phyloP scores from a whole-genome alignment of 2,797 vertebrate genomes.

The Gambusia yucatana region DNA sequence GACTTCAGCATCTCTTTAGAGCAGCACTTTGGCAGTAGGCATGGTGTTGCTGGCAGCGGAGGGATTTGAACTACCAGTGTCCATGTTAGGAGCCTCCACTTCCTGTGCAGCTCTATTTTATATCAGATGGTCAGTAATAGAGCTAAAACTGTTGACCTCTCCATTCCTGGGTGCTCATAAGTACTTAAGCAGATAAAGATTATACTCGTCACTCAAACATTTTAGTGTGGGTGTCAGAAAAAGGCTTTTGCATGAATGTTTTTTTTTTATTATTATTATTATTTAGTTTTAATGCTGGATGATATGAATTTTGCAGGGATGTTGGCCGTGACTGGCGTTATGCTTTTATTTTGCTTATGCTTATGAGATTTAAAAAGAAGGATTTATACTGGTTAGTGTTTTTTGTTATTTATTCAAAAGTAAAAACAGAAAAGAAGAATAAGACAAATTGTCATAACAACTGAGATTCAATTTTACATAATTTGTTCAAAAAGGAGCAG shows the following conservation, averaged over 20 bases:
- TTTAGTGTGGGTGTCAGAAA: constrained; percentile 48
- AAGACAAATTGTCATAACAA: no score
- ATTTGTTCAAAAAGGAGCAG: no score
- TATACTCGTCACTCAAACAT: constrained; percentile 55
- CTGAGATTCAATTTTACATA: no score
- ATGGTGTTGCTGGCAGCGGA: constrained; percentile 35
- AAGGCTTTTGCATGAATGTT: constrained; percentile 58
- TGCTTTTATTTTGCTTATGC: constrained; percentile 30
- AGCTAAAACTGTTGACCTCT: constrained; percentile 60
- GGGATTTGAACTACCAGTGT: constrained; percentile 57
- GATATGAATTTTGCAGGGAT: constrained; percentile 23
- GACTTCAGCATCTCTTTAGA: constrained; percentile 29
- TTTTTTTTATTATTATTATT: constrained; percentile 8
- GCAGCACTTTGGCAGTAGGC: constrained; percentile 50
- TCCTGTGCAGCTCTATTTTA: constrained; percentile 53
- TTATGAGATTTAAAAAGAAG: constrained; percentile 23
- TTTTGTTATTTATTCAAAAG: neutral
- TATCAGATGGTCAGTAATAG: constrained; percentile 47
- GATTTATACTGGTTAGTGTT: constrained; percentile 23
- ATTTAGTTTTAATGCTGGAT: constrained; percentile 42
- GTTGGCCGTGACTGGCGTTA: constrained; percentile 23
- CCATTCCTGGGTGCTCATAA: constrained; percentile 53
- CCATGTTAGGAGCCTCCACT: constrained; percentile 55
- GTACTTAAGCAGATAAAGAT: constrained; percentile 68
- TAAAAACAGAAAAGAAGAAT: no score